These are phyloP conservation scores for Drosophila putrida DNA, from an alignment of 2,888 invertebrate species.

Conservation along the genomic window DNA sequence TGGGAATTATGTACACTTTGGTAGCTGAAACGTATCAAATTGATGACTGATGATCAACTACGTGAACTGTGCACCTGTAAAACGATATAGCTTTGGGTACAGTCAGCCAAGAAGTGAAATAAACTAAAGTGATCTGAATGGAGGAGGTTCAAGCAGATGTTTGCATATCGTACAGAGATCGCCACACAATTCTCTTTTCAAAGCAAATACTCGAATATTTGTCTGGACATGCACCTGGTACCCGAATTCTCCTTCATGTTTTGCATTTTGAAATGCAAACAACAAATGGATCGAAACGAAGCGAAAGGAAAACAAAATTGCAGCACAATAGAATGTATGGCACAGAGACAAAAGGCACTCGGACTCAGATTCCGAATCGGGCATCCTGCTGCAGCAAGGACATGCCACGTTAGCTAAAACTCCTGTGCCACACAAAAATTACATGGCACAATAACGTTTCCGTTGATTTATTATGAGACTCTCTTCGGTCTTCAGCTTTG, in stretches of 20 bases:
- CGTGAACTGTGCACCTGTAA: conserved; percentile 49
- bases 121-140: conserved; percentile 1
- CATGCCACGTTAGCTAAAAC: conserved; percentile 38
- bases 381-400: conserved; percentile 51
- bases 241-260: conserved; percentile 44
- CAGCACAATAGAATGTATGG: conserved; percentile 51
- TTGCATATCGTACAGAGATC: conserved; percentile 74
- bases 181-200: conserved; percentile 60
- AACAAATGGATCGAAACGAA: conserved; percentile 35
- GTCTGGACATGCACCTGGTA: conserved; percentile 46
- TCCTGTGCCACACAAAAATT: conserved; percentile 42
- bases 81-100: conserved; percentile 46
- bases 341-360: conserved; percentile 36
- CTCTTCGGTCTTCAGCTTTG: conserved; percentile 1
- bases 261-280: conserved; percentile 77
- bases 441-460: conserved; percentile 55
- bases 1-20: conserved; percentile 23
- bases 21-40: conserved; percentile 66
- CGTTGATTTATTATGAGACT: conserved; percentile 56
- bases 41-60: conserved; percentile 48
- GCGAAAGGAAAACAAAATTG: conserved; percentile 46
- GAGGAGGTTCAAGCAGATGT: conserved; percentile 64
- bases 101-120: conserved; percentile 44
- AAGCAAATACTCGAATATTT: conserved; percentile 49
- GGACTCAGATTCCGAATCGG: conserved; percentile 2